Evolutionary conservation across 2,797 vertebrate species (phyloP).

Genomic region (Melanotaenia boesemani): DNA sequence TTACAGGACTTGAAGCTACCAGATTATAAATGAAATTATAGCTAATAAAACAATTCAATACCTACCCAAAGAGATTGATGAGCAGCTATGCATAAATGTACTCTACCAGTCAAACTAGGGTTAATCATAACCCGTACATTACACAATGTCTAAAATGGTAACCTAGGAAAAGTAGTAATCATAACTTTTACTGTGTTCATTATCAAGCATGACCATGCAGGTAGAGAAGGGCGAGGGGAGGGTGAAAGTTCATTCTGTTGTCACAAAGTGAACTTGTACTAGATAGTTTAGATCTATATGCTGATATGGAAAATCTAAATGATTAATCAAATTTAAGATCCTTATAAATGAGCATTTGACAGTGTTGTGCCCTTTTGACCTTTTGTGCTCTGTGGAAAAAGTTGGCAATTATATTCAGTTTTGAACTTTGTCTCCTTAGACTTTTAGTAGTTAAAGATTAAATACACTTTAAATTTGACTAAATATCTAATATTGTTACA

Average conservation of each 20-base stretch:
- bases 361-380: neutral
- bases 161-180: neutral
- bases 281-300: conserved; percentile 35
- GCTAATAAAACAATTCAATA: too few species aligned
- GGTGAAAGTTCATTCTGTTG: conserved; percentile 53
- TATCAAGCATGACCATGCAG: conserved; percentile 26
- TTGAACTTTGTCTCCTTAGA: neutral
- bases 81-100: too few species aligned
- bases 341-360: neutral
- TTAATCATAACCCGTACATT: neutral
- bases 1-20: too few species aligned
- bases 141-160: neutral
- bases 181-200: conserved; percentile 33
- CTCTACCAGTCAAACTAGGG: too few species aligned
- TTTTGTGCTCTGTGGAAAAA: neutral
- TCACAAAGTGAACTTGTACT: conserved; percentile 1
- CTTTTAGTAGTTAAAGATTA: neutral
- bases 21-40: too few species aligned
- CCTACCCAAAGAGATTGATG: too few species aligned
- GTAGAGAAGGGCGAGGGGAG: neutral
- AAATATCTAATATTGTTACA: too few species aligned
- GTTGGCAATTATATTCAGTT: neutral
- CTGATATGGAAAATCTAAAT: conserved; percentile 39
- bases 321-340: neutral
- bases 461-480: conserved; percentile 10